Conservation (phyloP, 1,140 invertebrate species). For the Drosophila tsacasi region DNA sequence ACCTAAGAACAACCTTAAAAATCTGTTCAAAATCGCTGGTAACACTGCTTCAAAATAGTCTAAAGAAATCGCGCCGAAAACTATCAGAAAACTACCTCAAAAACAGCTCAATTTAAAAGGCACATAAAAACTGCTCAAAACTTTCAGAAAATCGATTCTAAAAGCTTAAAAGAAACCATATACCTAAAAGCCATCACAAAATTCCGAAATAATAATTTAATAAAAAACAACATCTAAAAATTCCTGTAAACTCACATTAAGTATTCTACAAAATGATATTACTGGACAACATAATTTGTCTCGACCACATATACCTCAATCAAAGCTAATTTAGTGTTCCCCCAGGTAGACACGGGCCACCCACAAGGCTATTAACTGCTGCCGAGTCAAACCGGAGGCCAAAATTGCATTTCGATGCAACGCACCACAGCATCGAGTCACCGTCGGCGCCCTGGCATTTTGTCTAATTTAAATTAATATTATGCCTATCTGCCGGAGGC, state of each 20-base stretch:
- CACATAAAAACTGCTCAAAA: too few species aligned
- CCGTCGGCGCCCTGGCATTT: slow-evolving; percentile 29
- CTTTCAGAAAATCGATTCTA: too few species aligned
- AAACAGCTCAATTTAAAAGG: too few species aligned
- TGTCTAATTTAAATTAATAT: slow-evolving; percentile 83
- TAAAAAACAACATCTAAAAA: background rate
- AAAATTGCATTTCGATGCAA: slow-evolving; percentile 46
- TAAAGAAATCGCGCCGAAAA: too few species aligned
- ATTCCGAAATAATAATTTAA: too few species aligned
- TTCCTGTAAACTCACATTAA: too few species aligned
- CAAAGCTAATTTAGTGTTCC: slow-evolving; percentile 11
- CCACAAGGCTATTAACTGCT: slow-evolving; percentile 26
- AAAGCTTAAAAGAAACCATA: too few species aligned
- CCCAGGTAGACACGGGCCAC: slow-evolving; percentile 12
- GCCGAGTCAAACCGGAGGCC: slow-evolving; percentile 8
- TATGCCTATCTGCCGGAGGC: slow-evolving; percentile 68
- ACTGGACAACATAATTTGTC: slow-evolving; percentile 15
- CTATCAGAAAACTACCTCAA: too few species aligned
- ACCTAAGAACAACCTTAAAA: too few species aligned
- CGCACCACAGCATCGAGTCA: slow-evolving; percentile 5
- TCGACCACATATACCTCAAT: slow-evolving; percentile 12
- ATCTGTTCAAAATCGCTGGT: background rate
- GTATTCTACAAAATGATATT: background rate
- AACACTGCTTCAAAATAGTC: too few species aligned
- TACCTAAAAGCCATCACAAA: too few species aligned